These are phyloP conservation scores for Chironomus tentans DNA, from an alignment of 2,888 invertebrate species.

Conservation along the genomic window DNA sequence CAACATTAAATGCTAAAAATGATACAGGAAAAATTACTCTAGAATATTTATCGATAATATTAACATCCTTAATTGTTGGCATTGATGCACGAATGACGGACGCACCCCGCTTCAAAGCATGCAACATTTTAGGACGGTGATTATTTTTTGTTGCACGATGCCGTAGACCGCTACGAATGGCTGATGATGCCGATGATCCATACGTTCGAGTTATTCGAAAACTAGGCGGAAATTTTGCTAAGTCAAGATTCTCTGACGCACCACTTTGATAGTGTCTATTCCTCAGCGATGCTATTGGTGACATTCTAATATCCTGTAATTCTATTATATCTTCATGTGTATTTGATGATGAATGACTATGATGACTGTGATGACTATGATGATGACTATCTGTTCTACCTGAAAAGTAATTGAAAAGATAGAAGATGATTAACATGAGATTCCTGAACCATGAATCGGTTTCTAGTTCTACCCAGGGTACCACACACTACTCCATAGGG, in stretches of 20 bases:
- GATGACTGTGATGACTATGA: constrained; percentile 28
- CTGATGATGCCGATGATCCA: constrained; percentile 37
- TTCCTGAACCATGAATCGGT: no score
- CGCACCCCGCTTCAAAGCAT: constrained; percentile 74
- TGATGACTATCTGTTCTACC: constrained; percentile 34
- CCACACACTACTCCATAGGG: no score
- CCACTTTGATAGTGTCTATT: constrained; percentile 57
- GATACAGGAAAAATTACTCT: constrained; percentile 91
- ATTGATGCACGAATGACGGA: constrained; percentile 80
- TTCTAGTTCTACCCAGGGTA: no score
- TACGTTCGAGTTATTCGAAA: constrained; percentile 62
- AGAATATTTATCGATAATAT: constrained; percentile 96
- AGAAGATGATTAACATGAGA: no score
- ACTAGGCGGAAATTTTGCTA: constrained; percentile 62
- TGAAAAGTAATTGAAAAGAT: constrained; percentile 32
- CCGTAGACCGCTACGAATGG: constrained; percentile 50
- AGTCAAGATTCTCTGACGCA: constrained; percentile 47
- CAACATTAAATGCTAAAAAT: constrained; percentile 88
- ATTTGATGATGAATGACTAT: constrained; percentile 31
- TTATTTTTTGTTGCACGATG: constrained; percentile 48
- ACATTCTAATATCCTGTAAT: constrained; percentile 76
- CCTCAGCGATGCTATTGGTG: constrained; percentile 71
- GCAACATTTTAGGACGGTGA: constrained; percentile 62
- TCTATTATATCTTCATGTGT: constrained; percentile 74
- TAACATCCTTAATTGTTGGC: constrained; percentile 95